A percentile compares a stretch with the other conserved stretches of the same genome.
These are phyloP conservation scores for Luscinia luscinia DNA, from an alignment of 2,797 vertebrate species.

Conservation along the genomic window DNA sequence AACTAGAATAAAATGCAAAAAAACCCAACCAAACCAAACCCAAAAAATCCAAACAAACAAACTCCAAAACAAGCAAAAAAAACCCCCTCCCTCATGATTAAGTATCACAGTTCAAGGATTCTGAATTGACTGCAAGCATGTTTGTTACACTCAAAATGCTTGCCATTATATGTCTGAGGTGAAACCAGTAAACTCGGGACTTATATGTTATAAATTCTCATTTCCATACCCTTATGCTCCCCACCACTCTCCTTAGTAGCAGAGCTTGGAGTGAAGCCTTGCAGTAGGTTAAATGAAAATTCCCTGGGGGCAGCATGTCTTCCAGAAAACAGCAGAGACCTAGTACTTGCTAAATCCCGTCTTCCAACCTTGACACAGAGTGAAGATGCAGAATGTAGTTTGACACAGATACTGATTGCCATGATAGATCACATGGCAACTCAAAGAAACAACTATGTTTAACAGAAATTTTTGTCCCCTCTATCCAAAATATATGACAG, in stretches of 20 bases:
- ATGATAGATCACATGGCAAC: neutral
- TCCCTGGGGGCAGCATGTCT: neutral
- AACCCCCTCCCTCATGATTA: neutral
- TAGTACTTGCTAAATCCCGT: neutral
- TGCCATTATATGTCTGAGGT: neutral
- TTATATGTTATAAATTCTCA: neutral
- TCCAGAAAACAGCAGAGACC: neutral
- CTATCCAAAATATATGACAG: neutral
- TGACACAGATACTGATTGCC: neutral
- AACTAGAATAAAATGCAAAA: neutral
- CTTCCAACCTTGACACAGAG: neutral
- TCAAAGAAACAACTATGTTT: neutral
- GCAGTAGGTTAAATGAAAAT: neutral
- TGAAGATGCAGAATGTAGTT: neutral
- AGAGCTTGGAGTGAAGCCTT: neutral
- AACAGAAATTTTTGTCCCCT: neutral
- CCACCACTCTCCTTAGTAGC: neutral
- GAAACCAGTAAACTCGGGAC: neutral
- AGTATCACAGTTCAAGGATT: neutral
- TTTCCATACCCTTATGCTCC: neutral
- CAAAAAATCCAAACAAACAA: neutral
- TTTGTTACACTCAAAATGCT: neutral
- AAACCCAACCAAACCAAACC: neutral
- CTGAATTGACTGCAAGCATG: neutral
- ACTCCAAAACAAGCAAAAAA: fast-evolving